A percentile compares a stretch with the other conserved stretches of the same genome.
phyloP scores from a whole-genome alignment of 2,113 vertebrate species.

The Porphyrio hochstetteri region DNA sequence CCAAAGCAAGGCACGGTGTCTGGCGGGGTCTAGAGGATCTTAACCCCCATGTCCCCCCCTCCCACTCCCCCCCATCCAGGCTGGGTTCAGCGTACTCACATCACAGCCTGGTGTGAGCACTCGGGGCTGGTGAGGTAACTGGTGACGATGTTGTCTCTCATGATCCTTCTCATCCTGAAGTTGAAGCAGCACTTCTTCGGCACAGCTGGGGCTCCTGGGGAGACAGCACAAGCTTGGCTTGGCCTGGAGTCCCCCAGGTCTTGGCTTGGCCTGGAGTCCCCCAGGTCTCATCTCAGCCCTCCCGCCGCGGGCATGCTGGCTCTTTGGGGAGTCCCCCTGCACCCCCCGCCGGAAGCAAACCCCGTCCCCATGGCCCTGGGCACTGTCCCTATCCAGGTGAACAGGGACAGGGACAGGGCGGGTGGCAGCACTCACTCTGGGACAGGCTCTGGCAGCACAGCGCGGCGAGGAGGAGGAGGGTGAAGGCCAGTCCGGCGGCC shows the following conservation, averaged over 20 bases:
- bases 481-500: neutral
- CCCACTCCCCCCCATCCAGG: too few relatives aligned
- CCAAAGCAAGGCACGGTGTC: accelerated
- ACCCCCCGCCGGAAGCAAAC: accelerated
- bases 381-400: accelerated
- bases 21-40: neutral
- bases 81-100: conserved; percentile 35
- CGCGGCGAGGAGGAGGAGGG: neutral
- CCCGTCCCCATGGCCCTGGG: accelerated
- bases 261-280: neutral
- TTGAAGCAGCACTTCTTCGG: conserved; percentile 55
- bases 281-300: neutral
- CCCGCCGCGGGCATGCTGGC: accelerated
- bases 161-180: conserved; percentile 40
- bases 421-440: neutral
- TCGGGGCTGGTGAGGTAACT: conserved; percentile 54
- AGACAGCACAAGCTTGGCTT: neutral
- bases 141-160: conserved; percentile 22
- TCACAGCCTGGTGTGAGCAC: conserved; percentile 45
- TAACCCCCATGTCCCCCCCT: neutral
- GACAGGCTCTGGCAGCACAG: conserved; percentile 7
- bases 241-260: neutral
- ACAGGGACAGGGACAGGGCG: accelerated
- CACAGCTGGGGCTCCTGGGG: conserved; percentile 21
- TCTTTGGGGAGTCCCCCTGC: neutral